phyloP scores from a whole-genome alignment of 2,797 vertebrate genomes.

The Cossypha polioptera region DNA sequence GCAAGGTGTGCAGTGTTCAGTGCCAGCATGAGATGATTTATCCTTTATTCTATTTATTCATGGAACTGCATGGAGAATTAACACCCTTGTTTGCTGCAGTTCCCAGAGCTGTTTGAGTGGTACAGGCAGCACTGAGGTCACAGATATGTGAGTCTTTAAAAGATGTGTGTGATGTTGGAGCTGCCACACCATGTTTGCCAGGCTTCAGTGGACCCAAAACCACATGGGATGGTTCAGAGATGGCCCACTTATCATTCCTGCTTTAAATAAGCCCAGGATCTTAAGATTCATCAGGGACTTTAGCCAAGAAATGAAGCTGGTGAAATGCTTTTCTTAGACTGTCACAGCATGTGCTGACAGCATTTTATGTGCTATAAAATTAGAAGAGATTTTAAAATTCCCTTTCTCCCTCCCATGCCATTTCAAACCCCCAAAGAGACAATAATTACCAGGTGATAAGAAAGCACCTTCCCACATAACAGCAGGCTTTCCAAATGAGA shows the following conservation, averaged over 20 bases:
- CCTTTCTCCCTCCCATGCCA: background rate
- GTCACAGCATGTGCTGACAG: slow-evolving; percentile 37
- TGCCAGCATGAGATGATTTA: background rate
- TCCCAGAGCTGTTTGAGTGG: background rate
- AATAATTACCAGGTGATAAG: slow-evolving; percentile 36
- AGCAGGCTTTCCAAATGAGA: slow-evolving; percentile 17
- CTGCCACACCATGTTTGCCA: fast-evolving
- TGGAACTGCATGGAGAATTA: background rate
- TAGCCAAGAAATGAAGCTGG: slow-evolving; percentile 24
- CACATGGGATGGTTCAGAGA: background rate
- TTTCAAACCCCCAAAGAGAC: background rate
- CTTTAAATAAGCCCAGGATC: background rate
- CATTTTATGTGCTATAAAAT: slow-evolving; percentile 9
- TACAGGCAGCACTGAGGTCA: background rate
- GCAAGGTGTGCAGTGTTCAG: background rate
- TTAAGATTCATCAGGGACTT: background rate
- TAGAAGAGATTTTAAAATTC: slow-evolving; percentile 16
- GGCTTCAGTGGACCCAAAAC: background rate
- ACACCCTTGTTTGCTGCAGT: background rate
- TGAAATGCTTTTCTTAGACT: slow-evolving; percentile 46
- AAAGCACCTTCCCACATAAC: slow-evolving; percentile 36
- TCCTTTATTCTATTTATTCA: background rate
- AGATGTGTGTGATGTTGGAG: background rate
- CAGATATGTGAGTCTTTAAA: background rate
- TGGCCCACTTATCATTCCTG: background rate